phyloP scores from a whole-genome alignment of 1,140 invertebrate genomes.

The Anoplolepis gracilipes region DNA sequence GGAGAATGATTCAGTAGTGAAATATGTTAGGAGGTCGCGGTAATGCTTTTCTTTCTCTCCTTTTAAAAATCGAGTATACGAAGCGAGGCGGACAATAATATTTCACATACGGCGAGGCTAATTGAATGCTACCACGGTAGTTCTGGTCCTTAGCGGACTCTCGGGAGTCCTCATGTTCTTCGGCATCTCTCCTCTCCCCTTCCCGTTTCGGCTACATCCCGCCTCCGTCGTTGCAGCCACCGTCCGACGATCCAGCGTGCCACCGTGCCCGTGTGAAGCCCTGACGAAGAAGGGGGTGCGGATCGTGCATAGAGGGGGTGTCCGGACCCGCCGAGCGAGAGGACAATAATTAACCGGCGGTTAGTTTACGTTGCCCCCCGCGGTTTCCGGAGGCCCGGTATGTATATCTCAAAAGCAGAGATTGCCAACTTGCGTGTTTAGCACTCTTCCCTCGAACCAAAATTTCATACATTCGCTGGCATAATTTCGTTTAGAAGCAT shows the following conservation, averaged over 20 bases:
- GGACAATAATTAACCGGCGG: conserved; percentile 83
- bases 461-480: not conserved
- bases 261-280: conserved; percentile 52
- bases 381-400: conserved; percentile 65
- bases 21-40: conserved; percentile 76
- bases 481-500: not conserved
- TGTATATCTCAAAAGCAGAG: conserved; percentile 57
- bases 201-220: conserved; percentile 23
- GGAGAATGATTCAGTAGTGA: conserved; percentile 75
- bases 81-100: conserved; percentile 81
- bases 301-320: conserved; percentile 42
- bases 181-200: not conserved
- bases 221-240: conserved; percentile 43
- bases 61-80: conserved; percentile 78
- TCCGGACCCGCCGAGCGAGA: conserved; percentile 67
- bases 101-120: conserved; percentile 84
- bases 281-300: conserved; percentile 17
- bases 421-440: conserved; percentile 63
- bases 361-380: conserved; percentile 82
- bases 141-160: conserved; percentile 75
- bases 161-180: conserved; percentile 61
- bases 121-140: conserved; percentile 86
- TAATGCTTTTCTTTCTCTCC: conserved; percentile 77
- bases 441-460: not conserved
- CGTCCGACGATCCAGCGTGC: conserved; percentile 45